Conservation (phyloP, 2,888 invertebrate genomes). For the Globia sparganii region DNA sequence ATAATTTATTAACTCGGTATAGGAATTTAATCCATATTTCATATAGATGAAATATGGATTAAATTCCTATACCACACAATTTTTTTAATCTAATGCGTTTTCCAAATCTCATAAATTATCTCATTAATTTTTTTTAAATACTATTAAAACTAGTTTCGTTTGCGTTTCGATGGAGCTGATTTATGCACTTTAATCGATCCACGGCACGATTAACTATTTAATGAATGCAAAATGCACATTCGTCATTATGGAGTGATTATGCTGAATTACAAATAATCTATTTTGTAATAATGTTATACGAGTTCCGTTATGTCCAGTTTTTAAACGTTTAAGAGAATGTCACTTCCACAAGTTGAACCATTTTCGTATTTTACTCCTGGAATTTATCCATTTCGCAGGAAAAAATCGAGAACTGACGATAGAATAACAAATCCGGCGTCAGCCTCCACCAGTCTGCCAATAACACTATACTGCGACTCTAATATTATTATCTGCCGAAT, state of each 20-base stretch:
- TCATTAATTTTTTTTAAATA: conserved; percentile 26
- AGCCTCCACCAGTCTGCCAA: not conserved
- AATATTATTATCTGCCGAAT: conserved; percentile 4
- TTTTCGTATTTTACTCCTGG: not conserved
- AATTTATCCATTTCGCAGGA: not conserved
- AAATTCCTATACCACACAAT: too few relatives aligned
- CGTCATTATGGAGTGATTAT: conserved; percentile 33
- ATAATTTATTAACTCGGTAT: not conserved
- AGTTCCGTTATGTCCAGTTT: not conserved
- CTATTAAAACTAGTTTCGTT: conserved; percentile 40
- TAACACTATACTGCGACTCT: not conserved
- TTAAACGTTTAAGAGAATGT: not conserved
- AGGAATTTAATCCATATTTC: not conserved
- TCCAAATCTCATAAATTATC: not conserved
- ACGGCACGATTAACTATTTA: conserved; percentile 29
- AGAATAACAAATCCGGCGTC: not conserved
- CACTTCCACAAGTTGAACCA: not conserved
- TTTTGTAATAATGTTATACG: not conserved
- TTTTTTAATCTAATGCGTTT: not conserved
- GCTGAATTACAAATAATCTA: conserved; percentile 18
- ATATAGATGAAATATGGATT: too few relatives aligned
- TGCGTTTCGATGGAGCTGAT: conserved; percentile 36
- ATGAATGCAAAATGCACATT: conserved; percentile 30
- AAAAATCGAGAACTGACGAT: not conserved
- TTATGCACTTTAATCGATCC: conserved; percentile 28